Base-by-base conservation (phyloP, 2,888 invertebrate genomes). In the Phaonia tiefii region DNA sequence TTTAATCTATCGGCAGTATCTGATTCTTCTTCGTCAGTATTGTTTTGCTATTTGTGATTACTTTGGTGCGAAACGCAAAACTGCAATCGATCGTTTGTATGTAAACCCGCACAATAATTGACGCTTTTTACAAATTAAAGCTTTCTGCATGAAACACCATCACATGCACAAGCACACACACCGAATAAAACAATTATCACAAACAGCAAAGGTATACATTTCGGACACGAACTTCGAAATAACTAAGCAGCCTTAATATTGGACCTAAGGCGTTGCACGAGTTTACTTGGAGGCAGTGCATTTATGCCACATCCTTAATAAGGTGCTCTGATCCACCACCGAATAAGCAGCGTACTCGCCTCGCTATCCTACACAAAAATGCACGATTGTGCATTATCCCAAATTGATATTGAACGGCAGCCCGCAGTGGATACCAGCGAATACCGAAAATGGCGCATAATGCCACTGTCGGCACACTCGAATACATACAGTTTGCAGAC, bases 261-360 rank as follows among this genome's bases (percentile, higher is more conserved):
- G 75, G 83, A 86, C 89, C 88, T 86, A 83, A 84, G 89, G 89
- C 88, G 83, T 81, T 79, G 89, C 89, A 89, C 89, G 89, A 89
- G 88, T 89, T 89, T 73, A 70, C 84, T 89, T 87, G 79, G 84
- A 70, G 89, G 89, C 86, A 77, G 79, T 84, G 85, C 85, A 87
- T 88, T 88, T 88, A 86, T 86, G 86, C 85, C 84, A 85, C 86
- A 85, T 87, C 86, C 86, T 85, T 87, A 88, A 87, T 87, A 88
- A 86, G 87, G 84, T 87, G 75, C 73, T 82, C 58, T 74, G 76
- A 75, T 76, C 74, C 71, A 75, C 54, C 51, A 17, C 44, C 73
- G 76, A 60, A 81, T 82, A 75, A 76, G 31, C 31, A 8, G 31
- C 31, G 31, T 31, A 31, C 31, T 31, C 31, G 31, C 31, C 8